Conservation (phyloP, 2,888 invertebrate species). For the Torymus tubicola region DNA sequence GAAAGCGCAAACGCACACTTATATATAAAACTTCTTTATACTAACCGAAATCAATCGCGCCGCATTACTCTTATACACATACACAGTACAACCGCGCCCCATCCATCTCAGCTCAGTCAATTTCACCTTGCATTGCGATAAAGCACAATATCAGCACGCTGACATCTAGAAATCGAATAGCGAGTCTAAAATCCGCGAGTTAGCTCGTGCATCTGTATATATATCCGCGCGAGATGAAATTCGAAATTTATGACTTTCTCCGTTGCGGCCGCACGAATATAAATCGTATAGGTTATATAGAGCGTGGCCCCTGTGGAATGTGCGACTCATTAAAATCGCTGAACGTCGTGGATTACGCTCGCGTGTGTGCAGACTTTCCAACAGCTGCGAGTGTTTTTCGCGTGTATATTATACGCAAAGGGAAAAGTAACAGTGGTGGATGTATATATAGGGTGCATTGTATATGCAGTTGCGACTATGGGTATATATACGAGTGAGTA, state of each 20-base stretch:
- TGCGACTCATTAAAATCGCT: slow-evolving; percentile 46
- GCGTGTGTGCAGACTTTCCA: slow-evolving; percentile 29
- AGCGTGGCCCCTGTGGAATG: slow-evolving; percentile 29
- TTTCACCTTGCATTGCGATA: too few relatives aligned
- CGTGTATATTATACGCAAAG: background rate
- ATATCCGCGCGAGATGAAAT: slow-evolving; percentile 23
- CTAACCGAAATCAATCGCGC: too few relatives aligned
- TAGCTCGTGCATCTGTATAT: too few relatives aligned
- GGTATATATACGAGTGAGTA: too few relatives aligned
- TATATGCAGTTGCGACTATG: background rate
- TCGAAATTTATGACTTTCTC: slow-evolving; percentile 45
- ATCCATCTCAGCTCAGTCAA: too few relatives aligned
- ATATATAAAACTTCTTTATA: too few relatives aligned
- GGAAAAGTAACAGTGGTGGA: background rate
- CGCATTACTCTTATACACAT: too few relatives aligned
- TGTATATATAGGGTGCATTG: background rate
- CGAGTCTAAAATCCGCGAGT: slow-evolving; percentile 11
- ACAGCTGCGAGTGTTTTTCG: background rate
- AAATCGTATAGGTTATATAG: slow-evolving; percentile 37
- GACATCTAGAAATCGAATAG: slow-evolving; percentile 25
- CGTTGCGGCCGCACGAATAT: slow-evolving; percentile 1
- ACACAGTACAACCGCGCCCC: too few relatives aligned
- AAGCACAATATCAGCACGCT: background rate
- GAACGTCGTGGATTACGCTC: background rate
- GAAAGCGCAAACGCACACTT: too few relatives aligned